Conservation (phyloP, 2,797 vertebrate genomes). For the Epinephelus awoara region DNA sequence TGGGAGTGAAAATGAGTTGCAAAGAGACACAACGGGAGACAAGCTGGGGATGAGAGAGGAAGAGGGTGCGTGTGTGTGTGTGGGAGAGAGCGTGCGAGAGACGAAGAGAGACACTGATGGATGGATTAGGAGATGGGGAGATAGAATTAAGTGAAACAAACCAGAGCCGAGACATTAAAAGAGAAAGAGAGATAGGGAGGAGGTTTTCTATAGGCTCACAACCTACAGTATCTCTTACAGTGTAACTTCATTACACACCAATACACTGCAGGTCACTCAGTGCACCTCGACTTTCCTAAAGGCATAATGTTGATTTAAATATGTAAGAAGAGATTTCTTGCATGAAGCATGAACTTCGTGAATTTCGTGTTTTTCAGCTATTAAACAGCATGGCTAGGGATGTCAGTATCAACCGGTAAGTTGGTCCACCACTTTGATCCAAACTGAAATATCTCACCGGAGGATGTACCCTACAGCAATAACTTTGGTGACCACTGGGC, state of each 20-base stretch:
- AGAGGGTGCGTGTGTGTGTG: slow-evolving; percentile 8
- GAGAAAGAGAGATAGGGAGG: slow-evolving; percentile 38
- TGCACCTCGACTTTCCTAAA: slow-evolving; percentile 25
- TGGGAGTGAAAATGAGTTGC: slow-evolving; percentile 66
- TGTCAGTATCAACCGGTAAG: too few species aligned
- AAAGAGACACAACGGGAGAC: slow-evolving; percentile 69
- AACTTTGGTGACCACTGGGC: too few species aligned
- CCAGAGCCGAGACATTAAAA: slow-evolving; percentile 70
- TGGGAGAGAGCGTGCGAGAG: slow-evolving; percentile 19
- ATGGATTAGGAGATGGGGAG: slow-evolving; percentile 71
- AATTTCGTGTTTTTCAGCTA: too few species aligned
- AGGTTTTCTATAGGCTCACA: slow-evolving; percentile 41
- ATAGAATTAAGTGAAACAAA: slow-evolving; percentile 78
- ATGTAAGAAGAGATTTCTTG: neutral
- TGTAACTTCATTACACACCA: slow-evolving; percentile 54
- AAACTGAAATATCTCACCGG: too few species aligned
- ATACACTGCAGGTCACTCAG: slow-evolving; percentile 35
- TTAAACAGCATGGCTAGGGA: too few species aligned
- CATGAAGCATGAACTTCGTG: too few species aligned
- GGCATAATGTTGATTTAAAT: neutral
- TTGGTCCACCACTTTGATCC: too few species aligned
- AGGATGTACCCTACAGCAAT: too few species aligned
- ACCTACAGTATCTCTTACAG: slow-evolving; percentile 55
- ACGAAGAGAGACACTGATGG: slow-evolving; percentile 65
- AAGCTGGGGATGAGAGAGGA: slow-evolving; percentile 45